phyloP scores from a whole-genome alignment of 2,113 vertebrate genomes.

The Anseranas semipalmata region DNA sequence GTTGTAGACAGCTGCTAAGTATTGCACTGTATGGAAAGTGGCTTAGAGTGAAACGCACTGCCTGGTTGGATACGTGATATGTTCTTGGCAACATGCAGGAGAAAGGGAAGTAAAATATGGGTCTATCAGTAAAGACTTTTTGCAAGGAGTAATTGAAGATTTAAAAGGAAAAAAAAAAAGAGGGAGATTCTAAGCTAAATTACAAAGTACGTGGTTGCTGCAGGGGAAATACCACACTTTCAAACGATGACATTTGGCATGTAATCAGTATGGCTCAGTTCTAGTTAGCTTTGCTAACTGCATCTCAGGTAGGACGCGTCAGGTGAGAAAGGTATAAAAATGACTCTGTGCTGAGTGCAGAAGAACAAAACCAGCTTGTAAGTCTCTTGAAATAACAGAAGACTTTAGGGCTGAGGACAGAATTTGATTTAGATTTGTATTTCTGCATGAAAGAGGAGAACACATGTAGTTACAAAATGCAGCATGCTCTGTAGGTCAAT shows the following conservation, averaged over 20 bases:
- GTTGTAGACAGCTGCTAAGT: background rate
- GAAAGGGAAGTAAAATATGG: background rate
- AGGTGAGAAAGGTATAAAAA: background rate
- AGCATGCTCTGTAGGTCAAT: accelerated
- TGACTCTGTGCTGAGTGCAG: background rate
- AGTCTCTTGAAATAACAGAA: background rate
- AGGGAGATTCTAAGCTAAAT: background rate
- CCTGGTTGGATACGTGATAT: accelerated
- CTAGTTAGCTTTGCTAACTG: background rate
- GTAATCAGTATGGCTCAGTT: background rate
- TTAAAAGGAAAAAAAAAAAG: background rate
- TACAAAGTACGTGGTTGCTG: too few relatives aligned
- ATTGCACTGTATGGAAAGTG: background rate
- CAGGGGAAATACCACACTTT: background rate
- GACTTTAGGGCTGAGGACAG: background rate
- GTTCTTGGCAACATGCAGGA: background rate
- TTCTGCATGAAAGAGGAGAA: background rate
- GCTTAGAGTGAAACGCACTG: background rate
- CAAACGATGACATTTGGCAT: accelerated
- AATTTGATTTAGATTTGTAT: background rate
- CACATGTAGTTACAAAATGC: background rate
- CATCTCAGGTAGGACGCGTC: background rate
- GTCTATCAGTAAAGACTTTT: background rate
- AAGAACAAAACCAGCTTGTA: background rate
- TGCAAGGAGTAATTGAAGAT: background rate